Evolutionary conservation across 1,140 invertebrate genomes (phyloP).

Genomic region (Cyphomyrmex costatus): DNA sequence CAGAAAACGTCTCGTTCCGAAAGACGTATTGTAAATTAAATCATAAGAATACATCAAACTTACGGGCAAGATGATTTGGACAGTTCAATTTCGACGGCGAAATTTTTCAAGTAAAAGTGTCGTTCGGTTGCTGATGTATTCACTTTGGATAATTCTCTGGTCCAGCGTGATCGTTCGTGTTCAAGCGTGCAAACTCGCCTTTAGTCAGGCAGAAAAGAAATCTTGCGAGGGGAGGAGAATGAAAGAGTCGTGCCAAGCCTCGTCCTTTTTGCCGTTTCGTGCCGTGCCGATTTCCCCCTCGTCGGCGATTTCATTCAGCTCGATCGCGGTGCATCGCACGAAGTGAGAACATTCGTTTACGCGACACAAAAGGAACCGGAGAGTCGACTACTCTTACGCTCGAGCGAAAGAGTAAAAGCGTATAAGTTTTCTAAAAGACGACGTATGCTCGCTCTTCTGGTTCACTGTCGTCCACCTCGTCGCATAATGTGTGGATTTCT

Average conservation of each 20-base stretch:
- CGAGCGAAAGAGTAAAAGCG: not conserved
- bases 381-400: slow-evolving; percentile 30
- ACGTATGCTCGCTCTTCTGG: slow-evolving; percentile 6
- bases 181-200: slow-evolving; percentile 41
- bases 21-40: slow-evolving; percentile 3
- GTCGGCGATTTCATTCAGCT: slow-evolving; percentile 68
- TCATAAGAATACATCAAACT: not conserved
- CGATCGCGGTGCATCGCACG: slow-evolving; percentile 56
- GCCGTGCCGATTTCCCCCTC: slow-evolving; percentile 58
- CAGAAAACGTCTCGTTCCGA: not conserved
- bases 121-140: not conserved
- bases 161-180: slow-evolving; percentile 20
- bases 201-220: not conserved
- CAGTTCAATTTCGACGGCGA: slow-evolving; percentile 2
- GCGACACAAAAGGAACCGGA: slow-evolving; percentile 56
- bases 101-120: slow-evolving; percentile 18
- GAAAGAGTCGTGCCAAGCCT: slow-evolving; percentile 12
- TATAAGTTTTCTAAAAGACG: slow-evolving; percentile 44
- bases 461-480: not conserved
- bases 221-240: not conserved
- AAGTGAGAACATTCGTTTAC: slow-evolving; percentile 73
- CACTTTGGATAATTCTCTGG: slow-evolving; percentile 34
- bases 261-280: slow-evolving; percentile 34
- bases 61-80: not conserved
- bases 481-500: not conserved